phyloP scores from a whole-genome alignment of 2,113 vertebrate genomes.

The Plectropomus leopardus region DNA sequence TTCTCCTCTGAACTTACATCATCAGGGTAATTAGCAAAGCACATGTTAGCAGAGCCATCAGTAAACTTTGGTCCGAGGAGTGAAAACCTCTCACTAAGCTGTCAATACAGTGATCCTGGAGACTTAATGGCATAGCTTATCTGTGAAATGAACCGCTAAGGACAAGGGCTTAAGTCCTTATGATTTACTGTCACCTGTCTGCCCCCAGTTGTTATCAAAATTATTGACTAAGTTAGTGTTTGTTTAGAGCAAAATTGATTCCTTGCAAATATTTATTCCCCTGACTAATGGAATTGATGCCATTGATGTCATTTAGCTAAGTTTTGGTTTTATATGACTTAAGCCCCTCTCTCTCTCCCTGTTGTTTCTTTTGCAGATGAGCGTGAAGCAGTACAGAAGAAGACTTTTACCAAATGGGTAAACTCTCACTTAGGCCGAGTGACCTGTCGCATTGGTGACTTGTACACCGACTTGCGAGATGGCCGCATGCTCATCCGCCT shows the following conservation, averaged over 20 bases:
- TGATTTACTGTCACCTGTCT: constrained; percentile 43
- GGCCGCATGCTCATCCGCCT: constrained; percentile 93
- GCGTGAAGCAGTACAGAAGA: constrained; percentile 95
- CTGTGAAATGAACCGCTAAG: constrained; percentile 50
- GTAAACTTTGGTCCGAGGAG: constrained; percentile 36
- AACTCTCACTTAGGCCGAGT: constrained; percentile 94
- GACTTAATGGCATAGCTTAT: constrained; percentile 56
- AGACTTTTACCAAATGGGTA: constrained; percentile 97
- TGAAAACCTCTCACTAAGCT: constrained; percentile 62
- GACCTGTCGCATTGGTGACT: constrained; percentile 92
- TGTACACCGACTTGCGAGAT: constrained; percentile 94
- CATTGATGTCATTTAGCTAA: constrained; percentile 8
- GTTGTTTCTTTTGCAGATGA: constrained; percentile 86
- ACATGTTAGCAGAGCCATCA: constrained; percentile 8
- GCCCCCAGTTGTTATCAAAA: constrained; percentile 26
- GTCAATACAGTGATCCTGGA: constrained; percentile 51
- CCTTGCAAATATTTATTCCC: constrained; percentile 15
- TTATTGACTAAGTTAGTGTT: background rate
- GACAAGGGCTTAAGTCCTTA: constrained; percentile 15
- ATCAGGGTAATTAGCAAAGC: constrained; percentile 21
- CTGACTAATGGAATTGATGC: background rate
- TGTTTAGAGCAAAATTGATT: constrained; percentile 19
- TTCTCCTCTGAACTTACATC: background rate
- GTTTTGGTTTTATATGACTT: background rate
- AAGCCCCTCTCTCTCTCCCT: background rate